Evolutionary conservation across 1,140 invertebrate species (phyloP).

Genomic region (Drosophila watanabei): DNA sequence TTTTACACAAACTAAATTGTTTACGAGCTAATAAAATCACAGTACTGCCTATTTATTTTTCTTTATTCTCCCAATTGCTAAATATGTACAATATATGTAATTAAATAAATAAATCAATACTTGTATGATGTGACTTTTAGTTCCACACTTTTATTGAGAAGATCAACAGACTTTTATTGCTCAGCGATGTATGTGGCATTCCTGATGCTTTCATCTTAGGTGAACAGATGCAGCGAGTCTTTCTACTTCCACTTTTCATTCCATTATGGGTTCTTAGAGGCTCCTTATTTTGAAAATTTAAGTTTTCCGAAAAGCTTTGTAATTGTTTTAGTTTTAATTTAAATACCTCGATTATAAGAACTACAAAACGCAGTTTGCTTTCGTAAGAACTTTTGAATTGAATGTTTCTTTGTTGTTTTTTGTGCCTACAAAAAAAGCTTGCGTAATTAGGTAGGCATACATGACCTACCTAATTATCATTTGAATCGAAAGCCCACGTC

Average conservation of each 20-base stretch:
- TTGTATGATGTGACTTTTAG: too few relatives aligned
- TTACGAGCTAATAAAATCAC: background rate
- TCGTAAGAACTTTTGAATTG: background rate
- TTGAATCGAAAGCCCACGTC: background rate
- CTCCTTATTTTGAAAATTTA: background rate
- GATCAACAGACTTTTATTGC: too few relatives aligned
- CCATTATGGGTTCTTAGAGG: too few relatives aligned
- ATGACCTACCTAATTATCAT: conserved; percentile 1
- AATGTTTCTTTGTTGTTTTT: background rate
- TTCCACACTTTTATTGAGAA: too few relatives aligned
- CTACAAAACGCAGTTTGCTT: background rate
- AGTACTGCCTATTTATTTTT: background rate
- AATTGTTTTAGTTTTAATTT: background rate
- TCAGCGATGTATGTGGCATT: too few relatives aligned
- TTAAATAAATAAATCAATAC: too few relatives aligned
- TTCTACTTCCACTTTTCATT: too few relatives aligned
- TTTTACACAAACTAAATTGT: background rate
- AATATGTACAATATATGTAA: too few relatives aligned
- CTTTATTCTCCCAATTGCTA: background rate
- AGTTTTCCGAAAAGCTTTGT: background rate
- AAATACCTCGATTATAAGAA: background rate
- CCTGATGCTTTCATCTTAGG: too few relatives aligned
- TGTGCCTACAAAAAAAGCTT: background rate
- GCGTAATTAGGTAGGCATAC: background rate
- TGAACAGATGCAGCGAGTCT: too few relatives aligned